Evolutionary conservation across 2,888 invertebrate species (phyloP), one percentile per base, ranked within the genome.

Genomic region (Yponomeuta plumbellus): DNA sequence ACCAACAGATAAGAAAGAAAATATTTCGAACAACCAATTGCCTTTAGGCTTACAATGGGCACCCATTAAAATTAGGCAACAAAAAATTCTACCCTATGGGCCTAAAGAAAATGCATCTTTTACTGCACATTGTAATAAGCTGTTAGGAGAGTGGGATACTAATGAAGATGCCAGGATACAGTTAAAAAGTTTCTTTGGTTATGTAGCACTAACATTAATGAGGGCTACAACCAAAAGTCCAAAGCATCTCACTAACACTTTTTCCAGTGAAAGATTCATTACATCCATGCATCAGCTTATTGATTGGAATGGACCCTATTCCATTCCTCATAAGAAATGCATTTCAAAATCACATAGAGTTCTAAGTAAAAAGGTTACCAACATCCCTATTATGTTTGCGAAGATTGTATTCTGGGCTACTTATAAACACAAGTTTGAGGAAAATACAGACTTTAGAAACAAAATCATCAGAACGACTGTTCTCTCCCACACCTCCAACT

Each of bases 151-250:
- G 26, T 74, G 74, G 74, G 69, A 73, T 3, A 62, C 65, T 23
- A 66, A 21, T 40, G 11, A 26, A 11, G 1, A 10, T 2, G 68
- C 66, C 8, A 69, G 74, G 66, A 67, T 66, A 40, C 11, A 62
- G 5, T 40, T 74, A 58, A 74, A 73, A 59, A 69, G 68, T 61
- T 71, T 72, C 65, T 73, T 74, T 66, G 73, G 72, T 2, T 64
- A 71, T 20, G 65, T 70, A 11, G 71, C 70, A 61, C 66, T 73
- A 62, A 70, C 68, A 34, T 63, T 73, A 11, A 70, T 74, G 72
- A 69, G 73, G 67, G 67, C 67, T 5, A 67, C 69, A 22, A 70
- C 67, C 5, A 73, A 73, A 62, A 67, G 69, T 3, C 70, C 70
- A 61, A 69, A 71, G 11, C 72, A 73, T 62, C 34, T 74, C 0